These are phyloP conservation scores for Muscina levida DNA, from an alignment of 2,888 invertebrate genomes.

Conservation along the genomic window DNA sequence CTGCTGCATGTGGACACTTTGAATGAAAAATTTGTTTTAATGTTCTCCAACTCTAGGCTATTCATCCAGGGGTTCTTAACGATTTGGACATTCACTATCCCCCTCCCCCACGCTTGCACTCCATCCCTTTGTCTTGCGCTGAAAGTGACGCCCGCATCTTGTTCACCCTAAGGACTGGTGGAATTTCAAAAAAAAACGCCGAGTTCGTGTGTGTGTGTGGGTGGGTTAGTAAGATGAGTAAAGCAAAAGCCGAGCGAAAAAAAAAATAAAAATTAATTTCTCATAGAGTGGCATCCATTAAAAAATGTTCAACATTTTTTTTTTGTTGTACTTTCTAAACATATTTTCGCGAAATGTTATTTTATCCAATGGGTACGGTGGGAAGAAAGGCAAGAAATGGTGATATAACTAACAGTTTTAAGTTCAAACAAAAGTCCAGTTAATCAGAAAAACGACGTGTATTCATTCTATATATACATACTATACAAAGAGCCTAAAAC, in stretches of 20 bases:
- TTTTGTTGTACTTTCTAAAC: slow-evolving; percentile 38
- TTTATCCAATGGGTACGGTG: slow-evolving; percentile 46
- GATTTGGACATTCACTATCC: not conserved
- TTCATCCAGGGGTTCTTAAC: slow-evolving; percentile 47
- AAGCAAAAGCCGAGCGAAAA: slow-evolving; percentile 31
- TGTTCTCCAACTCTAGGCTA: slow-evolving; percentile 44
- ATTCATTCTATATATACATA: too few relatives aligned
- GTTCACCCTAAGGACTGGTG: slow-evolving; percentile 47
- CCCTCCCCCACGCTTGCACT: too few relatives aligned
- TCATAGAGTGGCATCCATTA: slow-evolving; percentile 68
- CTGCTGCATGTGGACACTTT: slow-evolving; percentile 9
- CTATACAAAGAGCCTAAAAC: too few relatives aligned
- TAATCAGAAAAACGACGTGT: too few relatives aligned
- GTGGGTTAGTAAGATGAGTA: slow-evolving; percentile 49
- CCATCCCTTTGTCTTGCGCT: slow-evolving; percentile 70
- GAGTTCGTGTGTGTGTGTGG: slow-evolving; percentile 1
- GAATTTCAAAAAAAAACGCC: too few relatives aligned
- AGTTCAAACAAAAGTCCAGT: too few relatives aligned
- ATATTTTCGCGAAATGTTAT: slow-evolving; percentile 52
- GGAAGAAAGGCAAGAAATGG: not conserved
- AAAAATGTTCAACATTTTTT: slow-evolving; percentile 65
- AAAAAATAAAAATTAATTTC: slow-evolving; percentile 68
- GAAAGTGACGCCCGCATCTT: slow-evolving; percentile 70
- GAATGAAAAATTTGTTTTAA: slow-evolving; percentile 55
- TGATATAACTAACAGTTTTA: too few relatives aligned